Base-by-base conservation (phyloP, 2,888 invertebrate species). In the Tiliacea aurago region DNA sequence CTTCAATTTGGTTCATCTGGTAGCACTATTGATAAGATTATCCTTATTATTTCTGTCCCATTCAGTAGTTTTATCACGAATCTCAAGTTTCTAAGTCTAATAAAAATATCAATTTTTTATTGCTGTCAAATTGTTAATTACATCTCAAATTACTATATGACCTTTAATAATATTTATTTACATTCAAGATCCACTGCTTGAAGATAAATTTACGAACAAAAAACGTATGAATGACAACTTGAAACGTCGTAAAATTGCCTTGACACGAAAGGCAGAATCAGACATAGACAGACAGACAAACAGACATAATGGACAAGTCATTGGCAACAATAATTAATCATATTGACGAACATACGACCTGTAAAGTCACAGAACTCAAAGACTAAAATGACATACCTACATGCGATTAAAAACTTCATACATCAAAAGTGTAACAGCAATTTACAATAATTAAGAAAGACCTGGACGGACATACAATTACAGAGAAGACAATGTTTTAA, bases 271-370 rank as follows among this genome's bases (percentile, higher is more conserved):
- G 43, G 10, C 18, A 37, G 23, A 28, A 49, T 69, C 18, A 23
- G n/a, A 76, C 55, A 51, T 18, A 37, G 33, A 68, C 49, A 63
- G 20, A 70, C 45, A 13, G 5, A 59, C 41, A 47, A n/a, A n/a
- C n/a, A n/a, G 13, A 33, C 28, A 51, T 64, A 23, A 62, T 56
- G 41, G 45, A 47, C 45, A 43, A 33, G 18, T 6, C 43, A 62
- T 65, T 68, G 67, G 51, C 53, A 63, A 56, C 6, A 18, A 56
- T 49, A 47, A 81, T 80, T 73, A 66, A 70, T 83, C 69, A 80
- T 66, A 28, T 45, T 33, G 49, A 59, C 18, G 41, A 58, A 63
- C 47, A 56, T 51, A 61, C 33, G 43, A 37, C 33, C 15, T 70
- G 55, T 15, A n/a, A n/a, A 70, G 11, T 61, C 11, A 37, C n/a